Percentiles rank a stretch among this genome's conserved stretches.
These are phyloP conservation scores for Leucophora obtusa DNA, from an alignment of 2,888 invertebrate genomes.

Conservation along the genomic window DNA sequence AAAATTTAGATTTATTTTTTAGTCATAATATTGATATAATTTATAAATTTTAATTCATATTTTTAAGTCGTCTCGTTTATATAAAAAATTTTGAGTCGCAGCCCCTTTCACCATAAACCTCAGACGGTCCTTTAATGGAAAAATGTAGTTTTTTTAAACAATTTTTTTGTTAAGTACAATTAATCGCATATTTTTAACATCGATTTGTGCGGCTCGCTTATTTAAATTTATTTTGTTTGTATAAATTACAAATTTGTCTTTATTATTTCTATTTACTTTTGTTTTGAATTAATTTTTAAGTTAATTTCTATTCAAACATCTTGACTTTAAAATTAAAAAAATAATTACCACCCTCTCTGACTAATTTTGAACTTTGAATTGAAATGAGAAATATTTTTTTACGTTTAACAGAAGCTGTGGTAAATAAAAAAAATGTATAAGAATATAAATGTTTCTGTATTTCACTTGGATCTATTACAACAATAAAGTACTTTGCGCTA, in stretches of 20 bases:
- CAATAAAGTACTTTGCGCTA: too few species aligned
- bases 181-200: not conserved
- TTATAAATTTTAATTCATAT: constrained; percentile 37
- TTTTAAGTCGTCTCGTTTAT: constrained; percentile 46
- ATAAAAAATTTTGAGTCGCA: not conserved
- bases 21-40: constrained; percentile 38
- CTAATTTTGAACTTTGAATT: constrained; percentile 34
- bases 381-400: constrained; percentile 14
- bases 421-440: constrained; percentile 24
- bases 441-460: not conserved
- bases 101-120: too few species aligned
- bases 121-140: too few species aligned
- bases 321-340: constrained; percentile 41
- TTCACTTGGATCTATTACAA: not conserved
- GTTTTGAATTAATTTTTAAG: constrained; percentile 41
- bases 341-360: constrained; percentile 34
- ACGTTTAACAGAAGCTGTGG: constrained; percentile 33
- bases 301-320: constrained; percentile 30
- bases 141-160: not conserved
- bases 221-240: constrained; percentile 26
- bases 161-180: constrained; percentile 37
- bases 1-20: constrained; percentile 78
- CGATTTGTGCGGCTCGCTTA: not conserved
- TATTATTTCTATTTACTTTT: constrained; percentile 21
- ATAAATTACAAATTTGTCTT: constrained; percentile 46